Base-by-base conservation (phyloP, 2,888 invertebrate genomes). In the Cephus rjabovi region DNA sequence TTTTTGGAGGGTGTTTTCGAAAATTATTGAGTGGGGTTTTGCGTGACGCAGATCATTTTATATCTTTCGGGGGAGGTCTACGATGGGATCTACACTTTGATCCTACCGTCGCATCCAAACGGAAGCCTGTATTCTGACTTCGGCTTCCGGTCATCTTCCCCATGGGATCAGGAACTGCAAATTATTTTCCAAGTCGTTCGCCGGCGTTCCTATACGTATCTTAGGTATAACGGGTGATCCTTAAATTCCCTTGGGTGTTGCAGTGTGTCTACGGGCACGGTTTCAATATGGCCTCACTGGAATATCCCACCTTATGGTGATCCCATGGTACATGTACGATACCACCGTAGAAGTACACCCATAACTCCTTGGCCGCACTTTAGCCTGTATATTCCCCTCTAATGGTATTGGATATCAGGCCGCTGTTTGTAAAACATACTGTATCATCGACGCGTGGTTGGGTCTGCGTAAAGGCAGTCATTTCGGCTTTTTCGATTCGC, bases 291-390 rank as follows among this genome's bases (percentile, higher is more conserved):
- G 84, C 80, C 87, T 87, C 86, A 85, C 84, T 33, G 86, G 86
- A 87, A 88, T 90, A 91, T 91, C 90, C 91, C 88, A 89, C 87
- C 90, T 91, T 91, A 91, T 91, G 91, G 90, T 91, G 90, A 91
- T 91, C 91, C 90, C 87, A 87, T 85, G 86, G 85, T 87, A 87
- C 86, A 88, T 87, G 86, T 86, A 84, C 86, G 83, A 82, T 79
- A 84, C 84, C 83, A 81, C 80, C 81, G 83, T 85, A 86, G 84
- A 85, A 89, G 86, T 82, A 82, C 84, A 84, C 78, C 86, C 87
- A 89, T 91, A 91, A 91, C 87, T 90, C 87, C 85, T 81, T 79
- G 82, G 82, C 77, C 86, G 83, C 86, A 83, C 86, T 89, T 88
- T 86, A 83, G 82, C 84, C 74, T 79, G 34, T 79, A 76, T 79